Evolutionary conservation across 2,113 vertebrate species (phyloP), one percentile per base, ranked within the genome.

Genomic region (Neofelis nebulosa): DNA sequence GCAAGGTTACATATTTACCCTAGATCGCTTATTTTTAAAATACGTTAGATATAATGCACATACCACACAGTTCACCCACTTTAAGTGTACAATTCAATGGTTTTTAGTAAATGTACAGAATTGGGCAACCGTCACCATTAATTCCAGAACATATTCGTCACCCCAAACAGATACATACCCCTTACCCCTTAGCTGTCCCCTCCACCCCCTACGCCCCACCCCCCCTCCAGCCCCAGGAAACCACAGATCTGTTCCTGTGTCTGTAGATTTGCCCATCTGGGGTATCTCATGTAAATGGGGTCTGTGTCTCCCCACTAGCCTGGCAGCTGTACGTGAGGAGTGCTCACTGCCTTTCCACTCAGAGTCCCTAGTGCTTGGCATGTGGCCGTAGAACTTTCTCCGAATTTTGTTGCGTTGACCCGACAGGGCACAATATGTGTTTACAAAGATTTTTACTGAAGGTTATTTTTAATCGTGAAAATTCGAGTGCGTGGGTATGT

Each of bases 341-440:
- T 1, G 38, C 38, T 66, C 27, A 0, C 10, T 3, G 0, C 5
- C 41, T 65, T 38, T 7, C 13, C 9, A 1, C 16, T 4, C 10
- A 33, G 1, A 10, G 29, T 29, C 29, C 41, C 38, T 1, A 6
- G 78, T 29, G 23, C 82, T 74, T 7, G 65, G 36, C 50, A 11
- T 45, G 74, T 3, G 7, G 9, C 15, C 5, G 33, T 16, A 29
- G 7, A 50, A 14, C 57, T 57, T 55, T 5, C 15, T 19, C 18
- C 41, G 94, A 68, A 31, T 41, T 33, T 45, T 57, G 19, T 36
- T 27, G 13, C 61, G 8, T n/a, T 61, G 71, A n/a, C 55, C 33
- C 36, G 33, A 48, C 3, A 38, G 48, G 71, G 55, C 65, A 50
- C 27, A 82, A 19, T 23, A 3, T 14, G 4, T 38, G 14, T 80